phyloP scores from a whole-genome alignment of 2,113 vertebrate genomes.

The Oncorhynchus keta region DNA sequence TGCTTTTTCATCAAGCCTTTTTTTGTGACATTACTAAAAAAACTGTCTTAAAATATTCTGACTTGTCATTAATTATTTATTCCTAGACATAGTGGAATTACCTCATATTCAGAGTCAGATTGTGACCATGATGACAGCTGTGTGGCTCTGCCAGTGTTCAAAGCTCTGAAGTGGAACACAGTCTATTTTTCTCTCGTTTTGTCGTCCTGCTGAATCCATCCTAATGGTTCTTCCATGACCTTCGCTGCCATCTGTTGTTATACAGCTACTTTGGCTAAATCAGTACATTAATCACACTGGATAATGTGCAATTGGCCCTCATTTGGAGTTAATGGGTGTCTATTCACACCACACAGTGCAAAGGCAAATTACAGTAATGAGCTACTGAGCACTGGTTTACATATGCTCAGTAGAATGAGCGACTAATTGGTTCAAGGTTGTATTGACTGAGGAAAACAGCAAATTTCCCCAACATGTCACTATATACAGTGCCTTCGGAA shows the following conservation, averaged over 20 bases:
- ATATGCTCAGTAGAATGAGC: background rate
- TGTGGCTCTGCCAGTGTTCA: background rate
- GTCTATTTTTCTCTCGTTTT: background rate
- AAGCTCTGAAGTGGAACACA: background rate
- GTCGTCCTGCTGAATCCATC: background rate
- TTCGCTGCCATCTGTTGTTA: background rate
- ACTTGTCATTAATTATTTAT: too few species aligned
- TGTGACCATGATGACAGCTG: background rate
- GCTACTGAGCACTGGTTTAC: background rate
- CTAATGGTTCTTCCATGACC: constrained; percentile 2
- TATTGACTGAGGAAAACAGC: too few species aligned
- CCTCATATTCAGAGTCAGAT: too few species aligned
- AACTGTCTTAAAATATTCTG: too few species aligned
- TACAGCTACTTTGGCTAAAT: background rate
- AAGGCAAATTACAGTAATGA: background rate
- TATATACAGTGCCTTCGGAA: too few species aligned
- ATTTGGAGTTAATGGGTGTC: background rate
- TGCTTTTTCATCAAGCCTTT: too few species aligned
- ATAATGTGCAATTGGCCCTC: background rate
- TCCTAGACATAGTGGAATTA: too few species aligned
- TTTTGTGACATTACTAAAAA: too few species aligned
- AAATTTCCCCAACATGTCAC: too few species aligned
- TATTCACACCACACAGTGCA: background rate
- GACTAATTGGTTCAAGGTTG: background rate
- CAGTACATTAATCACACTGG: background rate